Evolutionary conservation across 2,797 vertebrate genomes (phyloP).

Genomic region (Microcaecilia unicolor): DNA sequence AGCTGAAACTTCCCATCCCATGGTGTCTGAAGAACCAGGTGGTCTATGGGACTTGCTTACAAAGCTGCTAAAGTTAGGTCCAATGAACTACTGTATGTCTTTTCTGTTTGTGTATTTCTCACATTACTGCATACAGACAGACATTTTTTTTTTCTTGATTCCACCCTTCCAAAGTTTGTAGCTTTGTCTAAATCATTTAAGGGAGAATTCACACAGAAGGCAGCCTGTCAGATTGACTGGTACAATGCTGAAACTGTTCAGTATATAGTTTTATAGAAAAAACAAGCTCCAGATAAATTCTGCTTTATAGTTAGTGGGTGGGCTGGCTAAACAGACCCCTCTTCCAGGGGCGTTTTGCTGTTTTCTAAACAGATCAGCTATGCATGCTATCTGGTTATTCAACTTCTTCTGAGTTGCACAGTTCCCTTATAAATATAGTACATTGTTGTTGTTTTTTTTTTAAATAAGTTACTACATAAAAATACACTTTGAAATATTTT

Average conservation of each 20-base stretch:
- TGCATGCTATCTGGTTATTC: slow-evolving; percentile 55
- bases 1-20: too few species aligned
- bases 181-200: slow-evolving; percentile 16
- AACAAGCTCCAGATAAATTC: slow-evolving; percentile 23
- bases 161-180: slow-evolving; percentile 10
- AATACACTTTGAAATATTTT: slow-evolving; percentile 12
- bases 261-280: slow-evolving; percentile 41
- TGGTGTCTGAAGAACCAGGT: too few species aligned
- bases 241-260: slow-evolving; percentile 48
- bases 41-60: too few species aligned
- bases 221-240: slow-evolving; percentile 41
- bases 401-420: slow-evolving; percentile 37
- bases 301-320: slow-evolving; percentile 48
- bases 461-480: too few species aligned
- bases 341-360: slow-evolving; percentile 56
- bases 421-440: slow-evolving; percentile 38
- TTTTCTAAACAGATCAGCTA: slow-evolving; percentile 60
- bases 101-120: slow-evolving; percentile 4
- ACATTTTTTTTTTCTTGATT: slow-evolving; percentile 18
- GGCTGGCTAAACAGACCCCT: slow-evolving; percentile 55
- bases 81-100: too few species aligned
- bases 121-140: slow-evolving; percentile 9
- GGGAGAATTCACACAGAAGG: slow-evolving; percentile 32
- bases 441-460: slow-evolving; percentile 33
- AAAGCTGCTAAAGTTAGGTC: too few species aligned